Evolutionary conservation across 2,888 invertebrate species (phyloP), one percentile per base, ranked within the genome.

Genomic region (Tetanocera ferruginea): DNA sequence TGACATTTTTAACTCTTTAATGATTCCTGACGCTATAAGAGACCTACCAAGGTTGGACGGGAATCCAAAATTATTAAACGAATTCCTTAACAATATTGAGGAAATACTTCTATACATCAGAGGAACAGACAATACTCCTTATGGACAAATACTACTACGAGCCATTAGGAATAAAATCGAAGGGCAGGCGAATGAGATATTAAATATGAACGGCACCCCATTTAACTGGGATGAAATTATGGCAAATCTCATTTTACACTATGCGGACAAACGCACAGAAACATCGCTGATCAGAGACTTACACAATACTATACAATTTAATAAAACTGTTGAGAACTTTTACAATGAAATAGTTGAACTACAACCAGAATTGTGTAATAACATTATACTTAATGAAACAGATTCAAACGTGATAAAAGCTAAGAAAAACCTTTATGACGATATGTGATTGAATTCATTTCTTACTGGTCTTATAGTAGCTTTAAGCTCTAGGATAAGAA

Each of bases 401-500:
- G 78, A 83, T 51, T 1, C 5, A 37, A 80, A 78, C 8, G 81
- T 83, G 19, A 75, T 83, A 0, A n/a, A 37, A 6, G 81, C 82
- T 19, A 83, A 83, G 76, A 64, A 79, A 57, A 43, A 62, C 5
- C 66, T 83, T 2, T 83, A 73, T 66, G 25, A 78, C 5, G 81
- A 83, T 78, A 82, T 83, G 80, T 83, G 81, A 43, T 71, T 83
- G 9, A 84, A 82, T 60, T 57, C 57, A 4, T 69, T 80, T 23
- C 79, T 82, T 25, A 79, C 82, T n/a, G 83, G 83, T 57, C 62
- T 83, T 9, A 82, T 72, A 49, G 83, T 81, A 81, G 83, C 82
- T 6, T 55, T 82, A n/a, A 81, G 83, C 9, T 79, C 82, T 28
- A 82, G 77, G 5, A 81, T 83, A 23, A 76, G 82, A 71, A 78